Evolutionary conservation across 2,888 invertebrate genomes (phyloP), one percentile per base, ranked within the genome.

Genomic region (Nemurella pictetii): DNA sequence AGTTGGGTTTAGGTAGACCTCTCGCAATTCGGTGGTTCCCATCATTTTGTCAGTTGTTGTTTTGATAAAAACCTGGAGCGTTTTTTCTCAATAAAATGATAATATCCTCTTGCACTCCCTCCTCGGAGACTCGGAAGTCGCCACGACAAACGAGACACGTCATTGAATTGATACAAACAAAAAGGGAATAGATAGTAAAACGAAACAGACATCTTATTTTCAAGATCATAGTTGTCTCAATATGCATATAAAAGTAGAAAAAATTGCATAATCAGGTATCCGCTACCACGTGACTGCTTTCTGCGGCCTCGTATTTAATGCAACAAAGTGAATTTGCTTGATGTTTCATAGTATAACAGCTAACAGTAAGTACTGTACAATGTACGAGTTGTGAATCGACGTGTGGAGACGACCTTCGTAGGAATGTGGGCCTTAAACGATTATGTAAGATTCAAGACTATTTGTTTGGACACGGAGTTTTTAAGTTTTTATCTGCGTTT

Each of bases 341-440:
- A 55, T 55, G 55, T 55, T 55, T 55, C 55, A 55, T 55, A 20
- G 55, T 55, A 55, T n/a, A n/a, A n/a, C n/a, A n/a, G n/a, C n/a
- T n/a, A n/a, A n/a, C n/a, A 55, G 55, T 55, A 55, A 55, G 55
- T 55, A 55, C 55, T 55, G 55, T 55, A 55, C 55, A 55, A 55
- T 15, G 55, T 55, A 55, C 15, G 55, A 55, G 55, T 55, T 75
- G n/a, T 75, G 75, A 28, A 75, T 26, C 75, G n/a, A 28, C 75
- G 1, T 75, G 75, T 75, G 9, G 75, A 2, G 4, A 15, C 75
- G 75, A 75, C 75, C 75, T 75, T 75, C 75, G 28, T 15, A 75
- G 75, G 75, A 75, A 75, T 75, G 75, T 75, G 75, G 75, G 75
- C 75, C 75, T 75, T 26, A 75, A 75, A 75, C 27, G 26, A 26